Percentiles rank a stretch among this genome's conserved stretches.
Conservation (phyloP, 2,888 invertebrate species). For the Phasia obesa region DNA sequence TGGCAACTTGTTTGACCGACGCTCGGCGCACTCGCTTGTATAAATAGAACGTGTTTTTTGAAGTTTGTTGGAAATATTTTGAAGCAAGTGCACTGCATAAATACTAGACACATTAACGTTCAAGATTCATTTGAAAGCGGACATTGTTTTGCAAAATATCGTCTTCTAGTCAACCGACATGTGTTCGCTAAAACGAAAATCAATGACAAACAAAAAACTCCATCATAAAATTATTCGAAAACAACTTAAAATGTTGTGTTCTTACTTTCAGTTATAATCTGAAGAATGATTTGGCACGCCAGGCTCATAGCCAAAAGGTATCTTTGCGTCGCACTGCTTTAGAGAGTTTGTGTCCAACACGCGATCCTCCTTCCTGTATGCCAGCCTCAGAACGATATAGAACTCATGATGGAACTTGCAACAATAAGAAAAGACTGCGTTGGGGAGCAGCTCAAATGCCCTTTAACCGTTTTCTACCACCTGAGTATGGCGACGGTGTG, state of each 20-base stretch:
- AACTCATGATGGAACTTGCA: conserved; percentile 94
- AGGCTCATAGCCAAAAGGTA: conserved; percentile 80
- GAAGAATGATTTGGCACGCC: conserved; percentile 80
- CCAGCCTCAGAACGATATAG: conserved; percentile 89
- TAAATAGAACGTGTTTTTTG: conserved; percentile 9
- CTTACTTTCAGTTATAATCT: conserved; percentile 78
- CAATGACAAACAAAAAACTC: neutral
- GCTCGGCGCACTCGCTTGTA: neutral
- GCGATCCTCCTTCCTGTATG: conserved; percentile 87
- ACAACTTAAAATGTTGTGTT: conserved; percentile 30
- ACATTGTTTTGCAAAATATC: conserved; percentile 36
- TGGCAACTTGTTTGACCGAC: conserved; percentile 50
- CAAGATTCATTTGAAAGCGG: conserved; percentile 53
- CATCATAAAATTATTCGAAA: neutral
- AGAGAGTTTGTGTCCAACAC: conserved; percentile 85
- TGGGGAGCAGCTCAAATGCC: conserved; percentile 93
- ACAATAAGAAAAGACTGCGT: conserved; percentile 89
- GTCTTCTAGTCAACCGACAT: conserved; percentile 3
- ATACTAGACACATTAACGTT: conserved; percentile 42
- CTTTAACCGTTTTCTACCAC: conserved; percentile 90
- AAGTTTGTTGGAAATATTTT: too few relatives aligned
- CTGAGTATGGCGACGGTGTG: conserved; percentile 91
- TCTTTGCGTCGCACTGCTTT: conserved; percentile 81
- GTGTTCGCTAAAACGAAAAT: neutral
- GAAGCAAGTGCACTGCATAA: conserved; percentile 34